These are phyloP conservation scores for Piscicola geometra DNA, from an alignment of 2,888 invertebrate genomes.

Conservation along the genomic window DNA sequence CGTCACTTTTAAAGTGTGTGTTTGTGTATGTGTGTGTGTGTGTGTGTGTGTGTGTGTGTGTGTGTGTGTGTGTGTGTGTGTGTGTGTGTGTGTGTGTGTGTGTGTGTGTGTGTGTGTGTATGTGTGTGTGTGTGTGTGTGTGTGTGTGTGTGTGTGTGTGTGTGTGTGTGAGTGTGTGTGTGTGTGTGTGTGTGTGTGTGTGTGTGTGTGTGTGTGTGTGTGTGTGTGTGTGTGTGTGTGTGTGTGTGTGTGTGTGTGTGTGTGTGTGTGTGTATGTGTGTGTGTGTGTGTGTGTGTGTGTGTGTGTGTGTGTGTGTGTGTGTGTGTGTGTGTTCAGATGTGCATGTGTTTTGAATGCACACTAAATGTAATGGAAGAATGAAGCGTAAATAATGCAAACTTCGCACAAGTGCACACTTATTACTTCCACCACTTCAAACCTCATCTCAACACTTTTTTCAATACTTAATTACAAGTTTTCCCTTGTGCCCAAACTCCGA, in stretches of 20 bases:
- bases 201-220: constrained; percentile 23
- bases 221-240: constrained; percentile 23
- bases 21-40: constrained; percentile 17
- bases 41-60: constrained; percentile 22
- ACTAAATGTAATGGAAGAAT: not conserved
- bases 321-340: not conserved
- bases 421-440: too few relatives aligned
- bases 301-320: not conserved
- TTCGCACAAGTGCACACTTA: too few relatives aligned
- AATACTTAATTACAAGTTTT: too few relatives aligned
- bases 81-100: constrained; percentile 14
- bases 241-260: constrained; percentile 23
- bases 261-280: constrained; percentile 11
- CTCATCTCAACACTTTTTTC: too few relatives aligned
- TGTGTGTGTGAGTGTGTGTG: constrained; percentile 7
- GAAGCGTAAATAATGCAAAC: not conserved
- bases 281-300: not conserved
- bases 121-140: constrained; percentile 23
- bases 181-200: constrained; percentile 23
- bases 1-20: too few relatives aligned
- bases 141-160: constrained; percentile 22
- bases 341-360: not conserved
- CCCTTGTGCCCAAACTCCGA: too few relatives aligned
- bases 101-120: constrained; percentile 22
- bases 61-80: constrained; percentile 16